These are phyloP conservation scores for Cochlearius cochlearius DNA, from an alignment of 2,113 vertebrate species.

Conservation along the genomic window DNA sequence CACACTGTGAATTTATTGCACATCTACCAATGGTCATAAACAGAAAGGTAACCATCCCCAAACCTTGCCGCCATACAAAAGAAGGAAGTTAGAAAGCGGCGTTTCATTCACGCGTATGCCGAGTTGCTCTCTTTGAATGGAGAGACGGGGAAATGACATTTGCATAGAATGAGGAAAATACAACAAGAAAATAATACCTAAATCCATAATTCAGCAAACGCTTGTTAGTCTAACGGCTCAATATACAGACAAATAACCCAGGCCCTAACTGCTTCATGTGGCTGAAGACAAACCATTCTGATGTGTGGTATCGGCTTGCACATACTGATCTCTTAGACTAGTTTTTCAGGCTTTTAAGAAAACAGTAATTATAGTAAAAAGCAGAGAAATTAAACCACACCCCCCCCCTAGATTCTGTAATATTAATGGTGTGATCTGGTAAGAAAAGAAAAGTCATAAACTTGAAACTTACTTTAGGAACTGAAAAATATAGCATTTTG, in stretches of 20 bases:
- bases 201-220: not conserved
- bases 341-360: constrained; percentile 29
- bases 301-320: not conserved
- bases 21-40: not conserved
- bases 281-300: not conserved
- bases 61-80: not conserved
- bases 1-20: not conserved
- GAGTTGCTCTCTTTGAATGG: not conserved
- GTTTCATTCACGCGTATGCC: not conserved
- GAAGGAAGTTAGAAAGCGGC: not conserved
- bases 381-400: not conserved
- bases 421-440: not conserved
- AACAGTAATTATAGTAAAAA: not conserved
- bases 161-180: not conserved
- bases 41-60: not conserved
- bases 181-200: not conserved
- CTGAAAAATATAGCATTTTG: not conserved
- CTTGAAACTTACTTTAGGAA: not conserved
- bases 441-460: not conserved
- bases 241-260: not conserved
- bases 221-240: not conserved
- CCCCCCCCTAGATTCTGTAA: not conserved
- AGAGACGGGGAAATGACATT: not conserved
- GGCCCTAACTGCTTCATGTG: not conserved
- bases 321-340: not conserved